Percentiles rank a stretch among this genome's conserved stretches.
Evolutionary conservation across 2,113 vertebrate genomes (phyloP).

Genomic region (Neodontobutis hainanensis): DNA sequence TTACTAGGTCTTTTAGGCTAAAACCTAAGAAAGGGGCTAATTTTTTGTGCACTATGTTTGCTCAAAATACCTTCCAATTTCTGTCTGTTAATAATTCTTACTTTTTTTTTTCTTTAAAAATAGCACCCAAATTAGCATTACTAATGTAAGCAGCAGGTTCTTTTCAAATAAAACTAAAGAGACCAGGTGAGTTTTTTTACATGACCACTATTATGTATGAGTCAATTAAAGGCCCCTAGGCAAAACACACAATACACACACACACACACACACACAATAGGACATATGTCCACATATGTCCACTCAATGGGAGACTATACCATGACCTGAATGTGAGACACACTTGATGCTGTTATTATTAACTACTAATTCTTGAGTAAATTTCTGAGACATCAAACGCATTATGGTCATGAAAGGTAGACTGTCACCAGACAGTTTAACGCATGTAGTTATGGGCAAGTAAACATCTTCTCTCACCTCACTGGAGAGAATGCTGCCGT

Average conservation of each 20-base stretch:
- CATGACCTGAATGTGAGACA: constrained; percentile 27
- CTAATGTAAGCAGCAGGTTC: not conserved
- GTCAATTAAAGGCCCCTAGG: constrained; percentile 49
- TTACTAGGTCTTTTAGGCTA: too few species aligned
- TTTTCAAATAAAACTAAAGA: constrained; percentile 19
- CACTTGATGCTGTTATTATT: not conserved
- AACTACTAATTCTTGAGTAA: not conserved
- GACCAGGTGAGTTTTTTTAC: constrained; percentile 46
- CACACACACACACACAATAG: too few species aligned
- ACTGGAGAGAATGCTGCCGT: constrained; percentile 94
- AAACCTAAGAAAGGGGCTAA: too few species aligned
- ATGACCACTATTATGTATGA: constrained; percentile 17
- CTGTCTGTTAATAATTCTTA: too few species aligned
- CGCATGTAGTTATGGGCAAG: not conserved
- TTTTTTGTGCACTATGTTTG: too few species aligned
- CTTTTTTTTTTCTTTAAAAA: too few species aligned
- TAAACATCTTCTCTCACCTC: constrained; percentile 86
- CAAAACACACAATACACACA: constrained; percentile 38
- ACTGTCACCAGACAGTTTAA: not conserved
- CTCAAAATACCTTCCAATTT: too few species aligned
- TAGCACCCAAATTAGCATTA: too few species aligned
- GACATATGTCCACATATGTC: not conserved
- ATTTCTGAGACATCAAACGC: not conserved
- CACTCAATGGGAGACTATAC: constrained; percentile 14
- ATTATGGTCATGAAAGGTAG: not conserved